Percentiles rank a stretch among this genome's conserved stretches.
These are phyloP conservation scores for Esox lucius DNA, from an alignment of 2,797 vertebrate species.

Conservation along the genomic window DNA sequence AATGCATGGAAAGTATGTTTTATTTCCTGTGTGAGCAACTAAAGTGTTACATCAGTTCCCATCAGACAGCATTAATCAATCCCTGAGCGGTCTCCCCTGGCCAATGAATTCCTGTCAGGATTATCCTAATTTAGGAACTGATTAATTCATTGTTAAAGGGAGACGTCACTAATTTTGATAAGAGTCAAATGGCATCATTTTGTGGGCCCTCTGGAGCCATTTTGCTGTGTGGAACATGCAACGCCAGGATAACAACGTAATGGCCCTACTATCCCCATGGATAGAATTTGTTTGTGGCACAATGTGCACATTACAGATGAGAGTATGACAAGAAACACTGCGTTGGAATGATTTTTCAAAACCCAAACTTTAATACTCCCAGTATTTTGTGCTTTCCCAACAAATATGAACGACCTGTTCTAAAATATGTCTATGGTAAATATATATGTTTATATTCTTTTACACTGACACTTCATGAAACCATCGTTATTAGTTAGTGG, in stretches of 20 bases:
- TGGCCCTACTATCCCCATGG: too few species aligned
- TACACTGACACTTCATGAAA: not conserved
- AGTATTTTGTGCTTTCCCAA: too few species aligned
- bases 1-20: not conserved
- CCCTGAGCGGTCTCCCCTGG: constrained; percentile 21
- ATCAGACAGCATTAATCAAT: constrained; percentile 20
- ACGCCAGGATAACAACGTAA: not conserved
- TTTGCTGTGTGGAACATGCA: not conserved
- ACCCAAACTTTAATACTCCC: too few species aligned
- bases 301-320: too few species aligned
- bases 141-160: constrained; percentile 12
- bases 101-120: constrained; percentile 16
- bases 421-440: too few species aligned
- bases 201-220: not conserved
- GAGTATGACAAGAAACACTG: too few species aligned
- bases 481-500: not conserved
- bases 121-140: constrained; percentile 51
- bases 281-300: too few species aligned
- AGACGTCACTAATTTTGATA: constrained; percentile 2
- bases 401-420: too few species aligned
- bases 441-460: too few species aligned
- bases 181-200: not conserved
- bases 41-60: not conserved
- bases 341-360: too few species aligned
- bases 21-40: not conserved